Conservation (phyloP, 2,113 vertebrate species). For the Archocentrus centrarchus region DNA sequence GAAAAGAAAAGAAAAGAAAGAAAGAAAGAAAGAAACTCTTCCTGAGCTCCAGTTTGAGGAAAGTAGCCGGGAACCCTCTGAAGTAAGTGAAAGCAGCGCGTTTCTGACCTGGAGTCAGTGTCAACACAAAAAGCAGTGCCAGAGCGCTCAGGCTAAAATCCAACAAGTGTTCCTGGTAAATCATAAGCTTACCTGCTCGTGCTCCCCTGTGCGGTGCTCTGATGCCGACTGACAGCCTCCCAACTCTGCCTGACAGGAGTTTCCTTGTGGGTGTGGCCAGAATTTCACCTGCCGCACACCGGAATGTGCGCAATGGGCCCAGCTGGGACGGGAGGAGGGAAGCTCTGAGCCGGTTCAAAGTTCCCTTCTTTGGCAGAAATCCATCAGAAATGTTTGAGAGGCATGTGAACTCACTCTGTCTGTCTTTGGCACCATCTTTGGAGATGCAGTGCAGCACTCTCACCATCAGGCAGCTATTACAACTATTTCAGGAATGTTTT, state of each 20-base stretch:
- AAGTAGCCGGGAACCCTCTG: background rate
- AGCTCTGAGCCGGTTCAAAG: background rate
- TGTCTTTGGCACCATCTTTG: conserved; percentile 32
- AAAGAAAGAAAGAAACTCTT: background rate
- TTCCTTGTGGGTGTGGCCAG: conserved; percentile 55
- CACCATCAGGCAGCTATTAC: conserved; percentile 26
- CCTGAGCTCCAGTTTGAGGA: background rate
- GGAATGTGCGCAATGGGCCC: conserved; percentile 9
- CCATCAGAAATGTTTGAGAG: background rate
- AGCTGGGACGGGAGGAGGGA: background rate
- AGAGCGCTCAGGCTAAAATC: background rate
- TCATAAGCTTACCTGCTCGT: conserved; percentile 34
- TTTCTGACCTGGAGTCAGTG: background rate
- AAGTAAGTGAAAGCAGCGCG: background rate
- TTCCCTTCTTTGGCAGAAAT: background rate
- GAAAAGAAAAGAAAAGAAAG: too few relatives aligned
- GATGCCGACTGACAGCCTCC: conserved; percentile 35
- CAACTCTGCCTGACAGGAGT: conserved; percentile 20
- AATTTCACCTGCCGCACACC: conserved; percentile 58
- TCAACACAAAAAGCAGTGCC: background rate
- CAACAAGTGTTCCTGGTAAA: background rate
- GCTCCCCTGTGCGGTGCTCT: conserved; percentile 6
- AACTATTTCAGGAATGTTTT: conserved; percentile 50
- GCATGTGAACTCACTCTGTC: background rate
- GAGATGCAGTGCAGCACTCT: conserved; percentile 11